Conservation (phyloP, 2,888 invertebrate species). For the Oasisia sp. region DNA sequence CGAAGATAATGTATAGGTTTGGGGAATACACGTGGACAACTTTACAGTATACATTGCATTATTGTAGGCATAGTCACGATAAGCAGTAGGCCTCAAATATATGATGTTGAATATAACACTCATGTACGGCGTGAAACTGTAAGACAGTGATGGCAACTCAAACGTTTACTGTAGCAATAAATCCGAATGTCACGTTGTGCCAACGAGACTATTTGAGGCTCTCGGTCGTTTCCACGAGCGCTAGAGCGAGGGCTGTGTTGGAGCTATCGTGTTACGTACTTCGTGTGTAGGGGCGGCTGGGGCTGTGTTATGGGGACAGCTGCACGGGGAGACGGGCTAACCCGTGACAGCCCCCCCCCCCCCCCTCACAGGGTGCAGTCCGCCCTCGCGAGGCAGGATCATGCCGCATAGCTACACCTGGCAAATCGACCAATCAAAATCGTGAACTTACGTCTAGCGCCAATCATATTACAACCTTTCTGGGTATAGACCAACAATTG, state of each 20-base stretch:
- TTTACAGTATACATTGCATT: too few species aligned
- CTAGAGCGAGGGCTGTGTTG: too few species aligned
- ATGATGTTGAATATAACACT: background rate
- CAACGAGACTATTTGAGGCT: background rate
- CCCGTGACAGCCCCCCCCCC: background rate
- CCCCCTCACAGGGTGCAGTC: background rate
- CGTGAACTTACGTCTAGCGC: too few species aligned
- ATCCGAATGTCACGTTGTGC: background rate
- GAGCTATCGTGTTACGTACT: too few species aligned
- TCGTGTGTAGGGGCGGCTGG: background rate
- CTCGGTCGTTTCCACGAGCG: too few species aligned
- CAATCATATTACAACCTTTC: too few species aligned
- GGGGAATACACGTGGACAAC: too few species aligned
- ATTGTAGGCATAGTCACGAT: background rate
- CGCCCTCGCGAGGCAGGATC: too few species aligned
- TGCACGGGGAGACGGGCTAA: background rate
- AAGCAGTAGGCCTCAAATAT: background rate
- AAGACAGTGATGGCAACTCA: background rate
- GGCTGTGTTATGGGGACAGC: background rate
- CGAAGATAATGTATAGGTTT: too few species aligned
- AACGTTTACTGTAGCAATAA: background rate
- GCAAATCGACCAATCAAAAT: too few species aligned
- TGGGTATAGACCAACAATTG: too few species aligned
- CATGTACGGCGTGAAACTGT: background rate
- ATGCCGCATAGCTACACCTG: too few species aligned